Evolutionary conservation across 2,113 vertebrate genomes (phyloP), one percentile per base, ranked within the genome.

Genomic region (Gasterosteus aculeatus): DNA sequence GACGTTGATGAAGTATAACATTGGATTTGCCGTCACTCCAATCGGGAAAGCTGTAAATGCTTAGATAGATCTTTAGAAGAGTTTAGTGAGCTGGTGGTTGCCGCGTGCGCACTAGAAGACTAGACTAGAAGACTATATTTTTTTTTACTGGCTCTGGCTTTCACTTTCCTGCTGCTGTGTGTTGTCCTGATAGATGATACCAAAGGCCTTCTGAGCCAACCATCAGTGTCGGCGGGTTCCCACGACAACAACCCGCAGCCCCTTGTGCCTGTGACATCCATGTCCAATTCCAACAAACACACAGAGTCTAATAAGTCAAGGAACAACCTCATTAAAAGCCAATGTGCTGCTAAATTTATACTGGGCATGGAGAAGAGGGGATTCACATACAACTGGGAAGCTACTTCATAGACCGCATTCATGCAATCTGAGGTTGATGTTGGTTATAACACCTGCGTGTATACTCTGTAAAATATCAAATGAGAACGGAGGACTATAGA

Each of bases 261-360:
- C n/a, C 16, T 54, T 51, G 57, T 54, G 46, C 44, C 42, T 56
- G 53, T 58, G 63, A 75, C 53, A 72, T 60, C 41, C 35, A 57
- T 66, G 31, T 61, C 70, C 70, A 46, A 39, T 83, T 75, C 60
- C 51, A 62, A 66, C 58, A 80, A 42, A n/a, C 26, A 70, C 64
- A 14, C 18, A 3, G 39, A 58, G 12, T 70, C 77, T 77, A 77
- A 86, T 71, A 75, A 75, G 44, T 62, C 56, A 61, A 71, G 60
- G 65, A 56, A 39, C 56, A 59, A 56, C 69, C 72, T 75, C 74
- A 51, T 61, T 16, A 15, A 59, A 73, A 74, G 66, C 19, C 11
- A 38, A 31, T 65, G 22, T 59, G 66, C 70, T 44, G 31, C 54
- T 57, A 3, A 0, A 51, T 62, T 33, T 41, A 47, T n/a, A 7